Evolutionary conservation across 2,888 invertebrate genomes (phyloP).

Genomic region (Plebejus argus): DNA sequence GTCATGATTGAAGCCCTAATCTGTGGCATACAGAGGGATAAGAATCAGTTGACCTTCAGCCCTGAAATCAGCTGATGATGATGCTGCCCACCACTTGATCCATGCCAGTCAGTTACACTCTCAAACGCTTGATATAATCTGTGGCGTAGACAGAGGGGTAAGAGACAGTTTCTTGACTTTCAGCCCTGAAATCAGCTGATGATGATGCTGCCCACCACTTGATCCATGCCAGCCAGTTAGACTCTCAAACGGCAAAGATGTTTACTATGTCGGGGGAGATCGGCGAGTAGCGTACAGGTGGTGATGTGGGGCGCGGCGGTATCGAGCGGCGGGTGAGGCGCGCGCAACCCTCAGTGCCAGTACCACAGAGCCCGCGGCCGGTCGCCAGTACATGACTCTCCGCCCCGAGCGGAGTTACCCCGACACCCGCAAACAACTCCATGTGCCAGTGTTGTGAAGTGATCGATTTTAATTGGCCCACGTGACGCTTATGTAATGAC

Average conservation of each 20-base stretch:
- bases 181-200: not conserved
- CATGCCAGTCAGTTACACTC: too few species aligned
- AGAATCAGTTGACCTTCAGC: too few species aligned
- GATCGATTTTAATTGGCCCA: constrained; percentile 44
- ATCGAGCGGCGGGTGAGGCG: constrained; percentile 53
- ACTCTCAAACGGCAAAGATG: constrained; percentile 41
- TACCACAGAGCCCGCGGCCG: constrained; percentile 58
- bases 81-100: too few species aligned
- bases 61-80: too few species aligned
- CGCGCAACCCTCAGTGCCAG: constrained; percentile 67
- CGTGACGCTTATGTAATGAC: constrained; percentile 40
- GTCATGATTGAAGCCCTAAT: not conserved
- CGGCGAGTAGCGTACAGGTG: constrained; percentile 77
- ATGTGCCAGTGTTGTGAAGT: constrained; percentile 56
- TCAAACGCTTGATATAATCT: not conserved
- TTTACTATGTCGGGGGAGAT: constrained; percentile 48
- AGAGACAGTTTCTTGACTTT: not conserved
- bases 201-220: not conserved
- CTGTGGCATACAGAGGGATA: not conserved
- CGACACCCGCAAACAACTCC: constrained; percentile 51
- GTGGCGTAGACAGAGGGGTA: not conserved
- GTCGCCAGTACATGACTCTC: constrained; percentile 57
- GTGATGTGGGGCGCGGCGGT: constrained; percentile 71
- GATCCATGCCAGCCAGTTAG: constrained; percentile 18
- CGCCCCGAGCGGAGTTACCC: constrained; percentile 52